These are phyloP conservation scores for Ciconia stormi DNA, from an alignment of 2,113 vertebrate genomes.

Conservation along the genomic window DNA sequence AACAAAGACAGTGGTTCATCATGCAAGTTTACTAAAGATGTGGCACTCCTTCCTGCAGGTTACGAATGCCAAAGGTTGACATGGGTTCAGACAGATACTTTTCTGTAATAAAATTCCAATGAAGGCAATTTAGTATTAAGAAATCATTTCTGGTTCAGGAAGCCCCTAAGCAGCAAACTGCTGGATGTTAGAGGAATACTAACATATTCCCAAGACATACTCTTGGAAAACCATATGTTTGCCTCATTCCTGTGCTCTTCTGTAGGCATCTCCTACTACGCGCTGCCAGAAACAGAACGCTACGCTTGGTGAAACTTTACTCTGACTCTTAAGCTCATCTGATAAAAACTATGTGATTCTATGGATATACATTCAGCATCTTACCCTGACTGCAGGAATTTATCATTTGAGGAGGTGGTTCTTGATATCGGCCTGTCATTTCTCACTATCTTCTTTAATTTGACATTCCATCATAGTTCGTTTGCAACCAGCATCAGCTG, in stretches of 20 bases:
- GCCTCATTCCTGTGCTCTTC: neutral
- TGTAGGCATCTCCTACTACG: neutral
- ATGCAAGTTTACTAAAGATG: neutral
- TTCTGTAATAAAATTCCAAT: neutral
- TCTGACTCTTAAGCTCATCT: neutral
- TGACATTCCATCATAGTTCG: neutral
- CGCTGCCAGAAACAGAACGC: neutral
- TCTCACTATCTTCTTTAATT: conserved; percentile 18
- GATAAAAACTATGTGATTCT: neutral
- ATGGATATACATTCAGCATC: neutral
- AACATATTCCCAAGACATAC: neutral
- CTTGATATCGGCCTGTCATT: neutral
- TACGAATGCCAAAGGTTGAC: neutral
- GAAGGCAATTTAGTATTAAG: neutral
- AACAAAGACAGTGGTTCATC: neutral
- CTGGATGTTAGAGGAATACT: neutral
- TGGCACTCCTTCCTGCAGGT: neutral
- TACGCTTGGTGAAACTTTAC: neutral
- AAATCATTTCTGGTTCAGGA: neutral
- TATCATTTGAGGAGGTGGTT: neutral
- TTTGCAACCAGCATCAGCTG: neutral
- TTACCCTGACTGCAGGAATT: neutral
- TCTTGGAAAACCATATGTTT: neutral
- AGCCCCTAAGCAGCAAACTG: neutral
- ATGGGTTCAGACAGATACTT: neutral